Conservation (phyloP, 1,140 invertebrate genomes). For the Pollicipes pollicipes region DNA sequence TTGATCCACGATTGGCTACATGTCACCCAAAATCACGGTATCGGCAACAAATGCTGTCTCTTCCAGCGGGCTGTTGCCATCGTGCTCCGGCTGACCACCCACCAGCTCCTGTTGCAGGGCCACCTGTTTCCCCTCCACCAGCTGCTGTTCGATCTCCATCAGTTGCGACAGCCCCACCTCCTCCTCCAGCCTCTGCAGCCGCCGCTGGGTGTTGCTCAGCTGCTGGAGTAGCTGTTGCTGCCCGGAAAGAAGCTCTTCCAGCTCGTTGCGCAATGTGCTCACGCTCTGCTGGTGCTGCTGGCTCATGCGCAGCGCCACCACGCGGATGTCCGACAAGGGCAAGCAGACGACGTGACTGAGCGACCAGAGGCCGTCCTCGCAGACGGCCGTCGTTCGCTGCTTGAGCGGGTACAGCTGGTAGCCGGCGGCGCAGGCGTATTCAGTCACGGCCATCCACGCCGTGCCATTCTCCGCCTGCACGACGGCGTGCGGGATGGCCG, state of each 20-base stretch:
- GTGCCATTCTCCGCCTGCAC: neutral
- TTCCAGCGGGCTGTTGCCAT: no score
- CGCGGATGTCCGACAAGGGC: neutral
- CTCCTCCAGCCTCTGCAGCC: neutral
- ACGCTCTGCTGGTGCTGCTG: neutral
- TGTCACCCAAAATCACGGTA: no score
- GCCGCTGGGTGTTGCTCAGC: neutral
- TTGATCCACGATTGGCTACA: no score
- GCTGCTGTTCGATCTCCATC: neutral
- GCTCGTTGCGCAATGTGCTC: neutral
- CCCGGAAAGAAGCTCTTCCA: neutral
- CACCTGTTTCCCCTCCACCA: neutral
- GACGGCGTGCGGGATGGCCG: neutral
- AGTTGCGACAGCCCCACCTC: neutral
- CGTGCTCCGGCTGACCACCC: no score
- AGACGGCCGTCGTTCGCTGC: neutral
- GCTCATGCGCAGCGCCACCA: neutral
- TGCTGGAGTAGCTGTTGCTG: neutral
- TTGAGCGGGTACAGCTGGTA: neutral
- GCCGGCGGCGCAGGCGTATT: neutral
- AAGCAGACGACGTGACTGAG: neutral
- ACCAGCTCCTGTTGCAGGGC: no score
- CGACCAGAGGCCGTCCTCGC: neutral
- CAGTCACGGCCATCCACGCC: neutral
- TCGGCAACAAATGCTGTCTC: no score